phyloP scores from a whole-genome alignment of 2,888 invertebrate genomes.

The Petrolisthes manimaculis region DNA sequence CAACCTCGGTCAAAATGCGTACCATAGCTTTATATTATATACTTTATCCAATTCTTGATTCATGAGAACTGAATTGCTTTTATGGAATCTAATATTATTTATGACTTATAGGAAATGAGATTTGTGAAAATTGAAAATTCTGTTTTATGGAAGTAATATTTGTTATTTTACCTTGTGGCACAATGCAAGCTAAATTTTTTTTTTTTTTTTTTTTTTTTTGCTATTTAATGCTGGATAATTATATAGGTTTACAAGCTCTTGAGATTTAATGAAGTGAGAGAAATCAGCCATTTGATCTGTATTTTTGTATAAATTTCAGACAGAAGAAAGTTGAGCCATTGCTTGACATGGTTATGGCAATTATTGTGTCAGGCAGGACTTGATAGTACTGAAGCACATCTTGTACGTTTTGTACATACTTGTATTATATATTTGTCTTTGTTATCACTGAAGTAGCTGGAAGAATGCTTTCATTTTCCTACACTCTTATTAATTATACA shows the following conservation, averaged over 20 bases:
- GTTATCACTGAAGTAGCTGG: background rate
- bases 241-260: no score
- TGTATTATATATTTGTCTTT: conserved; percentile 30
- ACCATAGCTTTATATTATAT: no score
- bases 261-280: no score
- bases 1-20: background rate
- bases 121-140: no score
- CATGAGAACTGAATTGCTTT: no score
- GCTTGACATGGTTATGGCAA: background rate
- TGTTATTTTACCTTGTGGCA: no score
- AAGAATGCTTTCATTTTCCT: background rate
- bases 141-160: no score
- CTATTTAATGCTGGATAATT: no score
- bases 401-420: conserved; percentile 40
- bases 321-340: background rate
- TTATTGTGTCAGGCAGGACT: background rate
- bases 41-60: no score
- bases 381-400: conserved; percentile 7
- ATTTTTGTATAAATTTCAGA: background rate
- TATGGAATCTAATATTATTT: no score
- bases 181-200: no score
- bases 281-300: background rate
- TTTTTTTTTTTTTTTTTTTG: no score
- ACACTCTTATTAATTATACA: background rate
- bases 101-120: background rate